Base-by-base conservation (phyloP, 2,888 invertebrate species). In the Phyllotreta striolata region DNA sequence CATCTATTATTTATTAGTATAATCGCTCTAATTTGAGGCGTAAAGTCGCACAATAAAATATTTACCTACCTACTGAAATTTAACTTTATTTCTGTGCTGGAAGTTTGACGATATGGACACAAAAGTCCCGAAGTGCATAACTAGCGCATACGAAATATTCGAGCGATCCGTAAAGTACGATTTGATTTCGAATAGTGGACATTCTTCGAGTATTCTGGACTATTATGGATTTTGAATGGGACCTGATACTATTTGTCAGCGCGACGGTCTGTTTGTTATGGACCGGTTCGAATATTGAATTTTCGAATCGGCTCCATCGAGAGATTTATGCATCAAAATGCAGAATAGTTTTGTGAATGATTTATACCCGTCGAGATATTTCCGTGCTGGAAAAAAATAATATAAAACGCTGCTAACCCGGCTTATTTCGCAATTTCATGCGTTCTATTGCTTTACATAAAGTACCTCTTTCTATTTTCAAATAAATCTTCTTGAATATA, bases 141-240 rank as follows among this genome's bases (percentile, higher is more conserved):
- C 56, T 46, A 56, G 39, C 41, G 54, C 54, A 56, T 60, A 63
- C 63, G 24, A 63, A 63, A 66, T 66, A 66, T 63, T 56, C 60
- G 37, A 55, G 61, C 63, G 49, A 66, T 66, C 54, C 40, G 55
- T 57, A 56, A 55, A 61, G 49, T 61, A 55, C 55, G 57, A 63
- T 56, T 38, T 41, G 63, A 57, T 57, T 63, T 61, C 61, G 55
- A 54, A 66, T 66, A 54, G 49, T 63, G 55, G 40, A 61, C 61
- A 63, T 66, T 66, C 66, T 63, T 61, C 57, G 54, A 39, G 43
- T 55, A 54, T 61, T 60, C 54, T 43, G n/a, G 52, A 57, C 49
- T 59, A 60, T 57, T 59, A 66, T 56, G 66, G 41, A 57, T 63
- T 58, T 66, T 54, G 55, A 63, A 61, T 63, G 46, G 24, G 57